A percentile compares a stretch with the other conserved stretches of the same genome.
phyloP scores from a whole-genome alignment of 2,888 invertebrate genomes.

The Mantis religiosa region DNA sequence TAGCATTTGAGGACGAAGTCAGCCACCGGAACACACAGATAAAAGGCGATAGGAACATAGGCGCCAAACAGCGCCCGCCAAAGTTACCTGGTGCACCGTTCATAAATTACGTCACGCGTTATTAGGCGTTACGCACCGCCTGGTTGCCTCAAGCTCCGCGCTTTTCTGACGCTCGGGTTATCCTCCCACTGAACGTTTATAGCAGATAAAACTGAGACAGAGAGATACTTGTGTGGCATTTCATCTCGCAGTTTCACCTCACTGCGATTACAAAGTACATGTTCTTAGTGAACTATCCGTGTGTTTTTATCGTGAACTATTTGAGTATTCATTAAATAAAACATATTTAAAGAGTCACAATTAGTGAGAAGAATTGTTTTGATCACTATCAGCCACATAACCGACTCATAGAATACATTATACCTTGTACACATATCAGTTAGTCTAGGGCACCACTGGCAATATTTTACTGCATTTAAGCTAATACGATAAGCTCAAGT shows the following conservation, averaged over 20 bases:
- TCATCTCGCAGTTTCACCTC: neutral
- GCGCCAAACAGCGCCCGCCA: neutral
- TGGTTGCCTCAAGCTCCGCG: neutral
- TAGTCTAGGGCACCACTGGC: too few species aligned
- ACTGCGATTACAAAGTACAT: too few species aligned
- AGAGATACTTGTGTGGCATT: neutral
- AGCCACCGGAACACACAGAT: neutral
- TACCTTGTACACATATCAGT: too few species aligned
- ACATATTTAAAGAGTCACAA: too few species aligned
- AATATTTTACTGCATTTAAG: too few species aligned
- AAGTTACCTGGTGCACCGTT: neutral
- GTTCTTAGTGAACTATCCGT: too few species aligned
- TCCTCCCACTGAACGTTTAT: neutral
- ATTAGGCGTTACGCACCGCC: neutral
- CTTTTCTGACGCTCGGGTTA: neutral
- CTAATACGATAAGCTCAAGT: too few species aligned
- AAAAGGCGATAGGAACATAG: neutral
- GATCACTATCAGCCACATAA: too few species aligned
- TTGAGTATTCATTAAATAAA: too few species aligned
- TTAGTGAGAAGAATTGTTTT: too few species aligned
- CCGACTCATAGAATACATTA: too few species aligned
- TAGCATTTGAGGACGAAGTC: neutral
- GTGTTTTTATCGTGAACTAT: too few species aligned
- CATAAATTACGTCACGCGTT: neutral
- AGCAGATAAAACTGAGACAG: neutral